These are phyloP conservation scores for Allacma fusca DNA, from an alignment of 2,888 invertebrate genomes.

Conservation along the genomic window DNA sequence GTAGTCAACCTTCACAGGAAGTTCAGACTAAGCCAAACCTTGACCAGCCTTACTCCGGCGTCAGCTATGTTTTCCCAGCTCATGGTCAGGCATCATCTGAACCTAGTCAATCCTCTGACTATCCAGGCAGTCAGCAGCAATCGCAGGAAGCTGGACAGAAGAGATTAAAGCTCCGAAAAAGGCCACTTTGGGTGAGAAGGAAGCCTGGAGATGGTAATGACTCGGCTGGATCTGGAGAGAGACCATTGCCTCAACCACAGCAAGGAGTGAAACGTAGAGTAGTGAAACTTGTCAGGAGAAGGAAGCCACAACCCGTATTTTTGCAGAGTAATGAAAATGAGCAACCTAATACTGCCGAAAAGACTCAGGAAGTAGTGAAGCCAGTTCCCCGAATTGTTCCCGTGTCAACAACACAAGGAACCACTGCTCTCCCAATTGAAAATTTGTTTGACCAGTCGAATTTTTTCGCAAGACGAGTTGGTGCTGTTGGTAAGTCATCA, in stretches of 20 bases:
- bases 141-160: constrained; percentile 40
- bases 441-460: constrained; percentile 53
- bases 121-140: constrained; percentile 31
- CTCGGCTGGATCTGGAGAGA: background rate
- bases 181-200: constrained; percentile 21
- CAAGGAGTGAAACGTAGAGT: constrained; percentile 49
- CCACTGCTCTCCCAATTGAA: constrained; percentile 50
- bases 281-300: constrained; percentile 55
- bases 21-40: no score
- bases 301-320: constrained; percentile 51
- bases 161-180: constrained; percentile 34
- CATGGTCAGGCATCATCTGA: constrained; percentile 7
- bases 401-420: constrained; percentile 16
- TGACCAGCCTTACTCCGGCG: constrained; percentile 42
- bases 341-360: constrained; percentile 25
- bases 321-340: constrained; percentile 46
- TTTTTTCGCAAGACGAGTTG: constrained; percentile 53
- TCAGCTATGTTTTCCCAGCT: constrained; percentile 33
- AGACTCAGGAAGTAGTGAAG: constrained; percentile 15
- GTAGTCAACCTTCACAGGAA: no score
- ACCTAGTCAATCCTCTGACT: constrained; percentile 19
- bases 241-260: constrained; percentile 22
- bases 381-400: constrained; percentile 29
- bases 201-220: background rate
- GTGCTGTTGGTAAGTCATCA: constrained; percentile 50